Evolutionary conservation across 2,113 vertebrate genomes (phyloP).

Genomic region (Oxyura jamaicensis): DNA sequence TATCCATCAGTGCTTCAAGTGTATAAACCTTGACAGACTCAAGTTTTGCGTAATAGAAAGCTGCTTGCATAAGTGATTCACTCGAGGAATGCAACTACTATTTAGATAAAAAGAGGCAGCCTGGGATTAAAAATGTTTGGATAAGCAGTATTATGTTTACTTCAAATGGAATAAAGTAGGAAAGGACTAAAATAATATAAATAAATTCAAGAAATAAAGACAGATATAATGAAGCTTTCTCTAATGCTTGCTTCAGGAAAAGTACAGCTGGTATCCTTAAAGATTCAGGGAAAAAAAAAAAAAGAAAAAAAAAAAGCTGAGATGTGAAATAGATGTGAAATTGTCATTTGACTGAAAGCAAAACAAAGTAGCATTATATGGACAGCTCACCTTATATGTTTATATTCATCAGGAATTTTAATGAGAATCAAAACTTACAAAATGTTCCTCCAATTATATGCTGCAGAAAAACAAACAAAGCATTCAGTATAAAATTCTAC

Average conservation of each 20-base stretch:
- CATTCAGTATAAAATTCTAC: not conserved
- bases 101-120: not conserved
- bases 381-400: not conserved
- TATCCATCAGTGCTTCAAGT: not conserved
- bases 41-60: not conserved
- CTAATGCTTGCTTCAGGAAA: not conserved
- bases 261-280: not conserved
- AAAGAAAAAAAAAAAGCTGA: not conserved
- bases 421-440: not conserved
- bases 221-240: not conserved
- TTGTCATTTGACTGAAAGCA: not conserved
- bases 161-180: not conserved
- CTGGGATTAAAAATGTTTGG: not conserved
- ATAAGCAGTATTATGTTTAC: not conserved
- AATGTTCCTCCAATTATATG: not conserved
- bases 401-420: not conserved
- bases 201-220: not conserved
- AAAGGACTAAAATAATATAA: not conserved
- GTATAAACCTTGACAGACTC: not conserved
- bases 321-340: no score
- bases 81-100: not conserved
- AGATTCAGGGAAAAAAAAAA: not conserved
- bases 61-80: not conserved
- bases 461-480: not conserved
- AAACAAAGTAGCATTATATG: not conserved